Evolutionary conservation across 2,113 vertebrate genomes (phyloP).

Genomic region (Archilochus colubris): DNA sequence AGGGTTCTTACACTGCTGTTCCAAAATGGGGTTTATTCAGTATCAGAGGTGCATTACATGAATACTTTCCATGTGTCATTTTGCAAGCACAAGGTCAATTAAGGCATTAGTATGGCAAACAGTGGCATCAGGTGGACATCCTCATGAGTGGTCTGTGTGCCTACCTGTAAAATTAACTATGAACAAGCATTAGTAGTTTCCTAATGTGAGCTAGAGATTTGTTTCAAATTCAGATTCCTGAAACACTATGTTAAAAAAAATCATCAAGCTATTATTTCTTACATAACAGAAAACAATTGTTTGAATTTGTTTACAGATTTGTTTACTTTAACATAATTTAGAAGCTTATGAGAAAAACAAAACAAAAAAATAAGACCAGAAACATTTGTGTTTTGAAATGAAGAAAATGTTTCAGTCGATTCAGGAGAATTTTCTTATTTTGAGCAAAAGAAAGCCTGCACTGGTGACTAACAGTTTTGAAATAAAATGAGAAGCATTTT

Average conservation of each 20-base stretch:
- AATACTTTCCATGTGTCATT: not conserved
- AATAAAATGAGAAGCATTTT: not conserved
- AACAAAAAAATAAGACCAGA: not conserved
- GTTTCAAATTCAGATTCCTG: not conserved
- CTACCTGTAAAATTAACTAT: not conserved
- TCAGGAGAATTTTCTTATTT: not conserved
- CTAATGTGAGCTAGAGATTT: not conserved
- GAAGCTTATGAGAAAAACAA: not conserved
- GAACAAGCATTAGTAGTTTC: not conserved
- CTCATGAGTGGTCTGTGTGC: not conserved
- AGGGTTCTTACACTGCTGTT: not conserved
- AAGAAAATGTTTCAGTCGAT: not conserved
- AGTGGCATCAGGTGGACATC: not conserved
- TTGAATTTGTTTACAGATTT: not conserved
- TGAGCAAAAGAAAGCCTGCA: not conserved
- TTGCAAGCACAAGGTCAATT: not conserved
- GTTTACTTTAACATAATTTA: not conserved
- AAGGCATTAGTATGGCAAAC: not conserved
- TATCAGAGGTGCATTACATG: not conserved
- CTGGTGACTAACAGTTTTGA: not conserved
- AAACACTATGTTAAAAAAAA: not conserved
- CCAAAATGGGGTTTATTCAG: not conserved
- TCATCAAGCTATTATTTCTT: not conserved
- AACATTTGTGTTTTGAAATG: not conserved
- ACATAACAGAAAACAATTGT: not conserved